Percentiles rank a stretch among this genome's conserved stretches.
These are phyloP conservation scores for Stigmatopora argus DNA, from an alignment of 2,113 vertebrate genomes.

Conservation along the genomic window DNA sequence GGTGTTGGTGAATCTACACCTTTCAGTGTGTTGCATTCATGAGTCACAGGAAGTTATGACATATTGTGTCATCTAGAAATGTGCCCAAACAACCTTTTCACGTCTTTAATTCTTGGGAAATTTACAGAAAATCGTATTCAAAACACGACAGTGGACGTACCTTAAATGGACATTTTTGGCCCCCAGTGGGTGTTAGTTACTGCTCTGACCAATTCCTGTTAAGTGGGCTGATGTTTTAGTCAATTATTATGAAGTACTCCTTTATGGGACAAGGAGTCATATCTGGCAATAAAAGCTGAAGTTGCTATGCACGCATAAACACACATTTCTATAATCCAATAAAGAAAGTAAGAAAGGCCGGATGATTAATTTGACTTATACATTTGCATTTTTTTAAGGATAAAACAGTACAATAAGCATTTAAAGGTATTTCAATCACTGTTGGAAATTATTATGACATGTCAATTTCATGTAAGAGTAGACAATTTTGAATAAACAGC, in stretches of 20 bases:
- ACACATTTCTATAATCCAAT: not conserved
- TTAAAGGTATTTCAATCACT: not conserved
- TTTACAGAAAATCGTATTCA: constrained; percentile 10
- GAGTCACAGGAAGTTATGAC: constrained; percentile 31
- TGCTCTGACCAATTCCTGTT: not conserved
- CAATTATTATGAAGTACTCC: not conserved
- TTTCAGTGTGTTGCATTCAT: constrained; percentile 4
- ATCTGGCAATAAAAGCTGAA: not conserved
- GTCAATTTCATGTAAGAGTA: not conserved
- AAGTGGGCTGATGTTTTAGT: not conserved
- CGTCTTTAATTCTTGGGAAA: not conserved
- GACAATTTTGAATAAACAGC: not conserved
- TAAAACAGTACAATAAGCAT: not conserved
- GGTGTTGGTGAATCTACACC: not conserved
- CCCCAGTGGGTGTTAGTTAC: not conserved
- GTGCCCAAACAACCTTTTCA: constrained; percentile 14
- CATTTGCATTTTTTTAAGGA: not conserved
- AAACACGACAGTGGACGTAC: not conserved
- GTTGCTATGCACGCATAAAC: not conserved
- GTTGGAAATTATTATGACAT: not conserved
- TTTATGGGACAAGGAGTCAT: not conserved
- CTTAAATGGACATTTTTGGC: not conserved
- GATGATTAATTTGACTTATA: not conserved
- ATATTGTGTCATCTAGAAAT: constrained; percentile 20
- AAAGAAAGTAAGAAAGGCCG: not conserved